A percentile compares a stretch with the other conserved stretches of the same genome.
phyloP scores from a whole-genome alignment of 2,113 vertebrate species.

The Neolamprologus variostigma region DNA sequence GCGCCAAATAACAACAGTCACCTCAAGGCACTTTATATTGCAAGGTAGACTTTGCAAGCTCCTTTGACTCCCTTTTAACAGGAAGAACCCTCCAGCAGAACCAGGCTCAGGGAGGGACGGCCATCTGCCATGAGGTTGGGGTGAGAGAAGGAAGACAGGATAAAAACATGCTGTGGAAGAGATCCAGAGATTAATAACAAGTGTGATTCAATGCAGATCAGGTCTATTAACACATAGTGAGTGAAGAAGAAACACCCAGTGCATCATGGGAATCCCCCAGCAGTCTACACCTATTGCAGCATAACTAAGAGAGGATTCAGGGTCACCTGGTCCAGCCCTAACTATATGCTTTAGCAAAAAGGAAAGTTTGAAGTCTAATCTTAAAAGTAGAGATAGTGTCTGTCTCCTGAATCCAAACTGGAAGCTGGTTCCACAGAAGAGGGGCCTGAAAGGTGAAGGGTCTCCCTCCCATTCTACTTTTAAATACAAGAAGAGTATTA shows the following conservation, averaged over 20 bases:
- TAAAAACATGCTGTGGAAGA: not conserved
- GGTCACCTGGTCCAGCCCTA: not conserved
- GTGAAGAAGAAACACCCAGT: not conserved
- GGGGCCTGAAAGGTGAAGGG: not conserved
- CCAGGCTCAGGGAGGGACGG: not conserved
- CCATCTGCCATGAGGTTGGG: not conserved
- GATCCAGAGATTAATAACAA: not conserved
- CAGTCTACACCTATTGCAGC: not conserved
- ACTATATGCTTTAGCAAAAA: not conserved
- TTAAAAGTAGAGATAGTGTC: not conserved
- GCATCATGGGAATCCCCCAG: not conserved
- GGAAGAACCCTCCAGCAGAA: not conserved
- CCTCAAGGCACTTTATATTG: not conserved
- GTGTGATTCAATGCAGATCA: not conserved
- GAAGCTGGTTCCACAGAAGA: not conserved
- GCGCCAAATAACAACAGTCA: not conserved
- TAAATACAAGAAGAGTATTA: not conserved
- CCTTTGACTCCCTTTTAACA: not conserved
- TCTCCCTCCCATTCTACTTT: not conserved
- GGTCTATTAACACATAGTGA: not conserved
- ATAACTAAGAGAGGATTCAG: not conserved
- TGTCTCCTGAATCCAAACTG: not conserved
- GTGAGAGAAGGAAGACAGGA: not conserved
- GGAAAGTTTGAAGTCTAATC: accelerated
- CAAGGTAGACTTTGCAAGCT: not conserved